These are phyloP conservation scores for Timandra comae DNA, from an alignment of 2,888 invertebrate genomes.

Conservation along the genomic window DNA sequence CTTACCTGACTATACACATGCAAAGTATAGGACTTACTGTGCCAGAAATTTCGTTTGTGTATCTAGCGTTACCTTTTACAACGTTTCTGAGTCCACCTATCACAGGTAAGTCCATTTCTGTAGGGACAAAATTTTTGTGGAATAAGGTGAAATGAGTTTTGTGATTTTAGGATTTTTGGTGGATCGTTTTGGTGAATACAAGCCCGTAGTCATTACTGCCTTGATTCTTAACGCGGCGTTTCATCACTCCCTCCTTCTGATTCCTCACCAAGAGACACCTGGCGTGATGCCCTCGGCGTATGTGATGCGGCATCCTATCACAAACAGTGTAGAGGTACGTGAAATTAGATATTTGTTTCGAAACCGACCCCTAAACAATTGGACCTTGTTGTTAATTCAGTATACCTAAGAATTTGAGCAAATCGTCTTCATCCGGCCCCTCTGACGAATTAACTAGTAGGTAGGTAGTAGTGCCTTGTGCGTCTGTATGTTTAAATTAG, in stretches of 20 bases:
- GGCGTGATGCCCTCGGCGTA: slow-evolving; percentile 85
- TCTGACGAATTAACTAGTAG: slow-evolving; percentile 59
- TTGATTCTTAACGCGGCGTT: slow-evolving; percentile 86
- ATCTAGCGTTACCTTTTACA: slow-evolving; percentile 89
- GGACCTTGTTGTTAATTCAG: slow-evolving; percentile 48
- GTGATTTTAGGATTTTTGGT: slow-evolving; percentile 83
- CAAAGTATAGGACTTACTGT: slow-evolving; percentile 91
- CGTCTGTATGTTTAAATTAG: slow-evolving; percentile 57
- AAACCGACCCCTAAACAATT: slow-evolving; percentile 46
- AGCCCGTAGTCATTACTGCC: slow-evolving; percentile 87
- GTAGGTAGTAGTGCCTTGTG: slow-evolving; percentile 45
- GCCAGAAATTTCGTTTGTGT: slow-evolving; percentile 91
- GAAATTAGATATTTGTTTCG: slow-evolving; percentile 29
- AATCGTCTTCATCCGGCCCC: slow-evolving; percentile 72
- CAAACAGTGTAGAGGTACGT: slow-evolving; percentile 81
- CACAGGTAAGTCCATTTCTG: slow-evolving; percentile 77
- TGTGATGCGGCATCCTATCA: slow-evolving; percentile 84
- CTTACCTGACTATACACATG: slow-evolving; percentile 94
- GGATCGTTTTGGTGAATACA: slow-evolving; percentile 91
- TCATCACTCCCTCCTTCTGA: slow-evolving; percentile 86
- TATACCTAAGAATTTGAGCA: slow-evolving; percentile 71
- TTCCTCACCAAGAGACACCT: slow-evolving; percentile 87
- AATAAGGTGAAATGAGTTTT: neutral
- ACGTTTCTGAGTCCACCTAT: slow-evolving; percentile 91
- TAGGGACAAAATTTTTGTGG: neutral